Evolutionary conservation across 2,888 invertebrate genomes (phyloP), one percentile per base, ranked within the genome.

Genomic region (Cheilosia grossa): DNA sequence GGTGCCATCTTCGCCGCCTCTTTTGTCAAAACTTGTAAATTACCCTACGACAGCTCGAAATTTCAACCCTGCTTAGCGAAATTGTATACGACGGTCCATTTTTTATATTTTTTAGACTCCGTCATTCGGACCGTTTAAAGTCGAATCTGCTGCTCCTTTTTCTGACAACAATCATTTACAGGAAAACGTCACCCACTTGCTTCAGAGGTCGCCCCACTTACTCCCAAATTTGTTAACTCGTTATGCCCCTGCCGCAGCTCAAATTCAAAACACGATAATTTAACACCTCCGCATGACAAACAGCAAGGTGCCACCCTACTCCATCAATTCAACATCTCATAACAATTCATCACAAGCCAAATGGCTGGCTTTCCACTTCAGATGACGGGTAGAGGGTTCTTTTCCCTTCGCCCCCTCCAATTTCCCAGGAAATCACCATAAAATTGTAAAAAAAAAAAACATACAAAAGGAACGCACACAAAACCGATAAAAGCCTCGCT

Each of bases 261-360:
- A 67, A 80, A 74, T 63, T 82, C 58, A 77, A 30, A 30, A 70
- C 37, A 75, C 59, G 53, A 49, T 67, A 63, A 49, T 67, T 69
- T 73, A 79, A 56, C 79, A 79, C 73, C 79, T 74, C 73, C 56
- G 27, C 30, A 44, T 63, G 51, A 63, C 64, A 72, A 66, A 19
- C 21, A 13, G 72, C 33, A 30, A 63, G 42, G 40, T 54, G 77
- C 47, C 37, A 51, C 58, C 42, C 44, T 49, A 15, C 49, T 17
- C 30, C 69, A 53, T 21, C 56, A 27, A 67, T 67, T 54, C 27
- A 0, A 13, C 53, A n/a, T 40, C 27, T 56, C 70, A 82, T 59
- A 40, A 66, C 56, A 70, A 79, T 69, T 75, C 69, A 64, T 81
- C 58, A 54, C 64, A 70, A 77, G 58, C 59, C 64, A 51, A 82